These are phyloP conservation scores for Amphipyra tragopoginis DNA, from an alignment of 2,888 invertebrate species.

Conservation along the genomic window DNA sequence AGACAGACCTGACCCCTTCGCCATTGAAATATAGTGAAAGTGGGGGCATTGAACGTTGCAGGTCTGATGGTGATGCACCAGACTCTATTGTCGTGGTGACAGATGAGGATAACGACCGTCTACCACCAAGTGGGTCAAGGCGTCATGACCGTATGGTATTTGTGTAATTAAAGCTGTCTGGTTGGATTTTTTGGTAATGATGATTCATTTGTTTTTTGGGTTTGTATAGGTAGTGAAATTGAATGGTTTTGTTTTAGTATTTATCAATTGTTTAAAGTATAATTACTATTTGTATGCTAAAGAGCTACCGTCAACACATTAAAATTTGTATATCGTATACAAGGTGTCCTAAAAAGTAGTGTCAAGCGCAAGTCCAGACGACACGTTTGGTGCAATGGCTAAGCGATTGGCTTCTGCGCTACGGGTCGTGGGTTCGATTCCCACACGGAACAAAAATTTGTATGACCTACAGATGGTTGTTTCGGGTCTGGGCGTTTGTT, in stretches of 20 bases:
- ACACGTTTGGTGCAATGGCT: no score
- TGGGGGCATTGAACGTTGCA: slow-evolving; percentile 38
- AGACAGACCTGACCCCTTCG: slow-evolving; percentile 30
- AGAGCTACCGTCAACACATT: no score
- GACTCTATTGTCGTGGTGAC: slow-evolving; percentile 45
- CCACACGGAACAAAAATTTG: no score
- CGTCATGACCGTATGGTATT: slow-evolving; percentile 26
- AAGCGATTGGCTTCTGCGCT: no score
- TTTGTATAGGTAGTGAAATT: neutral
- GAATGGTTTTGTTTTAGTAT: neutral
- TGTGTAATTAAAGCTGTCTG: neutral
- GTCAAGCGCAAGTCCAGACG: no score
- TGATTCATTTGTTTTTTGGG: slow-evolving; percentile 1
- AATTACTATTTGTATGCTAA: no score
- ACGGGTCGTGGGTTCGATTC: no score
- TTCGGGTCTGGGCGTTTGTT: no score
- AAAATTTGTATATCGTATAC: no score
- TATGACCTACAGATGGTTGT: no score
- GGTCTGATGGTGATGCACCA: slow-evolving; percentile 31
- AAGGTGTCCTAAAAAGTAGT: no score
- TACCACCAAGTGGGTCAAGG: slow-evolving; percentile 30
- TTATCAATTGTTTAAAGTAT: neutral
- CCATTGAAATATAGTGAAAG: slow-evolving; percentile 45
- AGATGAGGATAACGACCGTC: slow-evolving; percentile 32
- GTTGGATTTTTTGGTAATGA: neutral